A percentile compares a stretch with the other conserved stretches of the same genome.
Evolutionary conservation across 1,140 invertebrate species (phyloP).

Genomic region (Antheraea pernyi): DNA sequence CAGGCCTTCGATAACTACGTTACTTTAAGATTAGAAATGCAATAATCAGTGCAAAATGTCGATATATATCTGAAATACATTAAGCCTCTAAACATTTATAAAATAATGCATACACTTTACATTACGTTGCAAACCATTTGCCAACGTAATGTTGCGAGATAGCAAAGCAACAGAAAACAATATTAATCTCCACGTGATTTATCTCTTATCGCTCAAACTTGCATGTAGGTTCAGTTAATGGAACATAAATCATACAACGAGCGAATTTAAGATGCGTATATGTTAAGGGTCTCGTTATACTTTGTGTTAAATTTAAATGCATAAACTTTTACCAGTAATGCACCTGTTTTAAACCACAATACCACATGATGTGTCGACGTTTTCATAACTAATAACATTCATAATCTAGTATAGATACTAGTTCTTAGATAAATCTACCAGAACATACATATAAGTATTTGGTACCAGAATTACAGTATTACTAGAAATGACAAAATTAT

Average conservation of each 20-base stretch:
- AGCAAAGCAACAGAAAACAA: slow-evolving; percentile 51
- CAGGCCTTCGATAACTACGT: too few species aligned
- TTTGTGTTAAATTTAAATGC: too few species aligned
- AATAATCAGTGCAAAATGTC: not conserved
- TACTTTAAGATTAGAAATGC: not conserved
- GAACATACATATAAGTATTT: too few species aligned
- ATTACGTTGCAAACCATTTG: slow-evolving; percentile 47
- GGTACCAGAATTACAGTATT: too few species aligned
- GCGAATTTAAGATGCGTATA: slow-evolving; percentile 4
- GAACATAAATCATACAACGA: slow-evolving; percentile 50
- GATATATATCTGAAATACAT: not conserved
- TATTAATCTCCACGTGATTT: slow-evolving; percentile 62
- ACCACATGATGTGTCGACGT: too few species aligned
- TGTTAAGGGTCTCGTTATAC: not conserved
- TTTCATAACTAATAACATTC: too few species aligned
- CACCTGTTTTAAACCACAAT: too few species aligned
- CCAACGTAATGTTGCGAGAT: slow-evolving; percentile 56
- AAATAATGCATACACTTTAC: slow-evolving; percentile 34
- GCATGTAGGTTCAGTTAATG: slow-evolving; percentile 41
- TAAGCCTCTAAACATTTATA: not conserved
- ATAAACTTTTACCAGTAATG: too few species aligned
- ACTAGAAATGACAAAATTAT: too few species aligned
- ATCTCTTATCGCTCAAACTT: slow-evolving; percentile 61
- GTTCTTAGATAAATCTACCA: too few species aligned
- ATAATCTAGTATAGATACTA: too few species aligned